Evolutionary conservation across 1,140 invertebrate genomes (phyloP), one percentile per base, ranked within the genome.

Genomic region (Apolygus lucorum): DNA sequence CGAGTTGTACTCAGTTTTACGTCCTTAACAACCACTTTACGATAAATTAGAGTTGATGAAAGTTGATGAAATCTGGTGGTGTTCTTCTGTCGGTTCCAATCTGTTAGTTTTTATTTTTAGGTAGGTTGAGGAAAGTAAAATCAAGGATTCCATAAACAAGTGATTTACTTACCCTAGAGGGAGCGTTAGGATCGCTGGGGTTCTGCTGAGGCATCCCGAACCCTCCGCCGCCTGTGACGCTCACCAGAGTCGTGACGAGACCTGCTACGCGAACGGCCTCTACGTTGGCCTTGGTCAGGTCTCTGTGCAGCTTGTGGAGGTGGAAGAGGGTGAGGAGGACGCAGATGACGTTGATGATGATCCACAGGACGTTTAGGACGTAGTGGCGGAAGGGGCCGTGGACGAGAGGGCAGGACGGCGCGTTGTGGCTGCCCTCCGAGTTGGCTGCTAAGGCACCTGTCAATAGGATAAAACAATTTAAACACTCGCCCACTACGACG

Each of bases 351-450:
- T 95, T 93, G 72, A 94, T 90, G 62, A 89, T 83, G 68, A 93
- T 92, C 93, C 93, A 95, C 1, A 95, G 82, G 2, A 91, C 88
- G 78, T 95, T 93, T 59, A 95, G 86, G 68, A 95, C 90, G 77
- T 93, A 93, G 79, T 94, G 92, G 67, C 91, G 82, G 72, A 91
- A 88, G 2, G 90, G 89, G 25, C 78, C 78, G 70, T 78, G 77
- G 1, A 92, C 88, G 69, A 94, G 81, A 0, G 91, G 90, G 76
- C 91, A 95, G 22, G 88, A 89, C 0, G 91, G 91, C 0, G 89
- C 84, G 70, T 88, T 85, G 71, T 89, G 86, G 0, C 85, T 85
- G n/a, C 83, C 84, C 73, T 90, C 90, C 0, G 88, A 86, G 74
- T 90, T 91, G n/a, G 90, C 90, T 0, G 90, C 90, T 59, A 93